Conservation (phyloP, 2,888 invertebrate species). For the Eupithecia dodoneata region DNA sequence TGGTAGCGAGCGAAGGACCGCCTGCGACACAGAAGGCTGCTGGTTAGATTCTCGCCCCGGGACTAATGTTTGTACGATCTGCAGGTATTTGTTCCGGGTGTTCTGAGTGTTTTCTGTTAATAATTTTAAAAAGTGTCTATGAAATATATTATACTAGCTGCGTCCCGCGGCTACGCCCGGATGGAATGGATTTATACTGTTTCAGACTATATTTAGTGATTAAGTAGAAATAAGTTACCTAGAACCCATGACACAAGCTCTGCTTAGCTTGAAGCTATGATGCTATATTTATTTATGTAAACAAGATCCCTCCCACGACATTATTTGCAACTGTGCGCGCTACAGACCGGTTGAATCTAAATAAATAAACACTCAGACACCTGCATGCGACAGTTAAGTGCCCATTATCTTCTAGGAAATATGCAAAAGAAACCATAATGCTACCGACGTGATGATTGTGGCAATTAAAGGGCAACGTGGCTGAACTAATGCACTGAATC, state of each 20-base stretch:
- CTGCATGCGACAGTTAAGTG: constrained; percentile 68
- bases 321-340: constrained; percentile 67
- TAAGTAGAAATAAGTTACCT: no score
- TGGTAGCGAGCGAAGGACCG: not conserved
- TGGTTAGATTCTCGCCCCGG: no score
- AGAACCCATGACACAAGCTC: not conserved
- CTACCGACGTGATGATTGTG: not conserved
- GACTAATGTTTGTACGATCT: no score
- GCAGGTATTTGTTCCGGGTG: no score
- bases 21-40: not conserved
- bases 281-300: constrained; percentile 50
- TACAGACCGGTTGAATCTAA: constrained; percentile 62
- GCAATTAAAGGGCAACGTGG: not conserved
- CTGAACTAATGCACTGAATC: no score
- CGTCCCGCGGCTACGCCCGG: no score
- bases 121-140: no score
- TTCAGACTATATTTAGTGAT: no score
- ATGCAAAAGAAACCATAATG: constrained; percentile 49
- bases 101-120: no score
- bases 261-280: not conserved
- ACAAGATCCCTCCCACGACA: constrained; percentile 60
- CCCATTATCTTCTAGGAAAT: constrained; percentile 64
- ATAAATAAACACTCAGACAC: constrained; percentile 72
- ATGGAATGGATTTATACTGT: no score
- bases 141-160: no score